phyloP scores from a whole-genome alignment of 2,888 invertebrate species.

The Philonicus albiceps region DNA sequence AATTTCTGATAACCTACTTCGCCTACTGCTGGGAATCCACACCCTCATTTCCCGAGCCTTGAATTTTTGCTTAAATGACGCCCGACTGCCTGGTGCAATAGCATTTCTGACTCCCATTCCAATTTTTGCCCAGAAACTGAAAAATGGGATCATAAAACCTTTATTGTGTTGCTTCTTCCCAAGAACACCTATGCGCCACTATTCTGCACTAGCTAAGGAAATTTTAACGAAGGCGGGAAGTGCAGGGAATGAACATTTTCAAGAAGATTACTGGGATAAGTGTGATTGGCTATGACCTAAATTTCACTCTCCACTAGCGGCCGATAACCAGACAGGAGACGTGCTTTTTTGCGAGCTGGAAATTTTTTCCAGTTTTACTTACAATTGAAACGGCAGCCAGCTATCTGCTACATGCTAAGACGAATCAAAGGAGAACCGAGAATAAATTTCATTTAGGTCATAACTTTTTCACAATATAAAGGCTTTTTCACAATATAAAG shows the following conservation, averaged over 20 bases:
- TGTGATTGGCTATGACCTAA: background rate
- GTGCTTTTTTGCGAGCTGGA: background rate
- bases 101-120: background rate
- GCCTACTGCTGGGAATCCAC: background rate
- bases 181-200: background rate
- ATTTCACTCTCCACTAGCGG: background rate
- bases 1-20: background rate
- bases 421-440: background rate
- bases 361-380: background rate
- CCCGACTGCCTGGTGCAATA: background rate
- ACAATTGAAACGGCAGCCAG: background rate
- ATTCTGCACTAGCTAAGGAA: background rate
- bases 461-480: no score
- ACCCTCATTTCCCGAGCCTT: background rate
- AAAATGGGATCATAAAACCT: background rate
- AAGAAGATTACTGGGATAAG: background rate
- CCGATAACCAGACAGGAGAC: background rate
- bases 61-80: background rate
- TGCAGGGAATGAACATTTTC: background rate
- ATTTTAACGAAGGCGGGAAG: background rate
- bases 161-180: background rate
- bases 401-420: background rate
- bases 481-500: background rate
- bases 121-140: background rate
- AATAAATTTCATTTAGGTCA: background rate